phyloP scores from a whole-genome alignment of 35 echinoderm and acorn worm species.

The Patiria miniata region DNA sequence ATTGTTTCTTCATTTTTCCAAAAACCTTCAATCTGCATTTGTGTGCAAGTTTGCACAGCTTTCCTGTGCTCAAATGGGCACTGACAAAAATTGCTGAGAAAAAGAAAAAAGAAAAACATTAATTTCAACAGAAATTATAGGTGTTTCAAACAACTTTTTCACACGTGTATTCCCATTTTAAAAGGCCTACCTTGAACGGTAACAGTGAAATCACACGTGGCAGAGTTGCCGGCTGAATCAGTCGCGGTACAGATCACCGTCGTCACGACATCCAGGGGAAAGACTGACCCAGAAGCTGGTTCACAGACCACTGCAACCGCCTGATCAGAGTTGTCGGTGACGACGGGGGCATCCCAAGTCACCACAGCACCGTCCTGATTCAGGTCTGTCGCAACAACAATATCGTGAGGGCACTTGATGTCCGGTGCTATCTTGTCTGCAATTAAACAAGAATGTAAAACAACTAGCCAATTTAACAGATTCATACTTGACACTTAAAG shows the following conservation, averaged over 20 bases:
- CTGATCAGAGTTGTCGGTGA: not conserved
- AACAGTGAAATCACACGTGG: slow-evolving; percentile 31
- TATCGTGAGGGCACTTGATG: slow-evolving; percentile 15
- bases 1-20: no score
- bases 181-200: slow-evolving; percentile 17
- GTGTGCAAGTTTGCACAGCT: no score
- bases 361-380: not conserved
- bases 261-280: not conserved
- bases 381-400: not conserved
- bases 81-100: no score
- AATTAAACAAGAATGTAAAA: not conserved
- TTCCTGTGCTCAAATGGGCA: no score
- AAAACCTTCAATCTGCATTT: no score
- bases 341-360: not conserved
- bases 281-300: not conserved
- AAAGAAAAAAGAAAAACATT: no score
- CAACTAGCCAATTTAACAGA: no score
- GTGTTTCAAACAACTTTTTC: no score
- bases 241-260: slow-evolving; percentile 46
- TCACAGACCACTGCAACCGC: not conserved
- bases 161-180: no score
- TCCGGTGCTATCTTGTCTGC: not conserved
- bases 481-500: no score
- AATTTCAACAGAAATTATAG: no score
- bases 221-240: slow-evolving; percentile 43